Evolutionary conservation across 1,140 invertebrate species (phyloP).

Genomic region (Formica exsecta): DNA sequence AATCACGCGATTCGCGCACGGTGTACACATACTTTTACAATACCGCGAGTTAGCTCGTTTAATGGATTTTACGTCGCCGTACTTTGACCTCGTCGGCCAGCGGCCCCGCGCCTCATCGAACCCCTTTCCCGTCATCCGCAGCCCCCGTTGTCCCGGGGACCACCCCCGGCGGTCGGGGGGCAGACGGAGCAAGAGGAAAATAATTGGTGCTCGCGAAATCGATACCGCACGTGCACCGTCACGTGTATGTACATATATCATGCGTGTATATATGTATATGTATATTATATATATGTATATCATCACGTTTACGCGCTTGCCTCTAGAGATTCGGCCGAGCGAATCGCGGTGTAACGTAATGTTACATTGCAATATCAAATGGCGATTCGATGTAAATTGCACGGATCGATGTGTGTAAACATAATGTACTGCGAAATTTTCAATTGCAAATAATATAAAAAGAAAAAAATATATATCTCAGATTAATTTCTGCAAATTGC

Average conservation of each 20-base stretch:
- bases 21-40: conserved; percentile 20
- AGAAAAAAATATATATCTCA: not conserved
- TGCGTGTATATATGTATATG: not conserved
- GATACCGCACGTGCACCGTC: conserved; percentile 62
- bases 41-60: conserved; percentile 35
- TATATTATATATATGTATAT: not conserved
- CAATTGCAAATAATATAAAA: not conserved
- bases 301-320: not conserved
- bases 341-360: conserved; percentile 22
- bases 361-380: conserved; percentile 14
- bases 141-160: not conserved
- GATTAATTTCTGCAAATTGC: not conserved
- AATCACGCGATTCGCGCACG: conserved; percentile 53
- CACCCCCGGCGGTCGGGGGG: conserved; percentile 39
- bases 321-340: conserved; percentile 25
- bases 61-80: conserved; percentile 62
- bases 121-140: conserved; percentile 14
- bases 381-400: not conserved
- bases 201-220: conserved; percentile 70
- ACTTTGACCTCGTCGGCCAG: conserved; percentile 52
- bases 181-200: conserved; percentile 67
- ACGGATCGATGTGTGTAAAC: not conserved
- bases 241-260: not conserved
- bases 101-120: not conserved
- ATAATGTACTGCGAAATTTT: not conserved